phyloP scores from a whole-genome alignment of 2,888 invertebrate species.

The Harmothoe impar region DNA sequence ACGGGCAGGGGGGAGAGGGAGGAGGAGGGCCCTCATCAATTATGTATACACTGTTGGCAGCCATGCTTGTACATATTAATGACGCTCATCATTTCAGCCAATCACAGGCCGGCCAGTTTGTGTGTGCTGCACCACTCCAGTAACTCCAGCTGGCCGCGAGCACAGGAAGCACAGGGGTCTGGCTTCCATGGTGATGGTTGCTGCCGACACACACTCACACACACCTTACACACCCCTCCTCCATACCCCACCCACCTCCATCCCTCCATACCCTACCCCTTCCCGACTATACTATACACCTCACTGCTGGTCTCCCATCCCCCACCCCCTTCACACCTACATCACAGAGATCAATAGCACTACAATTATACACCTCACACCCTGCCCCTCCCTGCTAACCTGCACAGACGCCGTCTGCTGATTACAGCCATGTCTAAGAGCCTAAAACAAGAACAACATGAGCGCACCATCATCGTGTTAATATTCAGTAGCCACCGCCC shows the following conservation, averaged over 20 bases:
- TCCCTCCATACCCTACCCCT: background rate
- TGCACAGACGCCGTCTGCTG: background rate
- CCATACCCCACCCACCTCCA: background rate
- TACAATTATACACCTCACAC: background rate
- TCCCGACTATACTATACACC: background rate
- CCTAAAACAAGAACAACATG: background rate
- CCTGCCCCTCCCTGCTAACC: background rate
- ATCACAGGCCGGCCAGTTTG: slow-evolving; percentile 47
- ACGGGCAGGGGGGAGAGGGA: slow-evolving; percentile 28
- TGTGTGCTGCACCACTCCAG: slow-evolving; percentile 45
- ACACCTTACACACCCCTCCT: background rate
- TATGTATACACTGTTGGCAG: slow-evolving; percentile 57
- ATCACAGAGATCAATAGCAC: background rate
- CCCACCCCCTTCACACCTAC: background rate
- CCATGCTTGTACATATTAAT: slow-evolving; percentile 61
- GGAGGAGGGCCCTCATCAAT: slow-evolving; percentile 50
- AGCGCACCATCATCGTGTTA: background rate
- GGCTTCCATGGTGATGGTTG: slow-evolving; percentile 62
- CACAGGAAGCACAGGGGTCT: slow-evolving; percentile 27
- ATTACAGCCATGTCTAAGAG: background rate
- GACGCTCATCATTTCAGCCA: slow-evolving; percentile 55
- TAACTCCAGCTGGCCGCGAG: slow-evolving; percentile 51
- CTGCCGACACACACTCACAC: slow-evolving; percentile 3
- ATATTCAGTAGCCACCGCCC: slow-evolving; percentile 24
- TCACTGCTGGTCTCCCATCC: background rate